phyloP scores from a whole-genome alignment of 2,888 invertebrate genomes.

The Chrysolina haemoptera region DNA sequence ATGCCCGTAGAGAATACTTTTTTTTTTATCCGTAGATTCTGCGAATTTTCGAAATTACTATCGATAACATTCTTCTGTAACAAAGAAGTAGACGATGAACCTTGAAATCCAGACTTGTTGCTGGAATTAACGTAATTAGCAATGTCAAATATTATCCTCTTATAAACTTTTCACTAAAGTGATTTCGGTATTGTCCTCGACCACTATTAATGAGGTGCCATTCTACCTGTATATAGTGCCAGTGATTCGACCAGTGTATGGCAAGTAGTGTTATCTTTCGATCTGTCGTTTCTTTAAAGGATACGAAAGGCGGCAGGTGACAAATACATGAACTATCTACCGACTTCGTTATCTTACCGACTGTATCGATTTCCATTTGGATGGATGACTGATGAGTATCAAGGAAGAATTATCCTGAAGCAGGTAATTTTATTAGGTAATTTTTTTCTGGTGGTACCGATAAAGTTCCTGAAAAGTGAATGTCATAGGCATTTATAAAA shows the following conservation, averaged over 20 bases:
- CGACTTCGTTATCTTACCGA: slow-evolving; percentile 25
- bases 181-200: neutral
- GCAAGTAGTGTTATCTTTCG: slow-evolving; percentile 31
- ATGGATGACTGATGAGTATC: neutral
- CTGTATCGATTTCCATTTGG: neutral
- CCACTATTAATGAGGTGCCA: slow-evolving; percentile 8
- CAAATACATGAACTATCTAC: slow-evolving; percentile 49
- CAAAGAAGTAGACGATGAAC: no score
- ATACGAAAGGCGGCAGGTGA: slow-evolving; percentile 50
- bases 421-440: no score
- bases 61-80: no score
- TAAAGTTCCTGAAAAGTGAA: no score
- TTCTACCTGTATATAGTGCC: slow-evolving; percentile 32
- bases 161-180: neutral
- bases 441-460: no score
- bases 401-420: neutral
- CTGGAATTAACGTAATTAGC: no score
- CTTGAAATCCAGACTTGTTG: no score
- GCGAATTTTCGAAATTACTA: no score
- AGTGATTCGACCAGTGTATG: slow-evolving; percentile 31
- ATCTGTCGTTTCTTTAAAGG: slow-evolving; percentile 34
- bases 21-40: no score
- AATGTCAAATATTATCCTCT: neutral
- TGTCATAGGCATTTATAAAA: no score
- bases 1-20: no score